A percentile compares a stretch with the other conserved stretches of the same genome.
Conservation (phyloP, 2,888 invertebrate genomes). For the Atherix ibis region DNA sequence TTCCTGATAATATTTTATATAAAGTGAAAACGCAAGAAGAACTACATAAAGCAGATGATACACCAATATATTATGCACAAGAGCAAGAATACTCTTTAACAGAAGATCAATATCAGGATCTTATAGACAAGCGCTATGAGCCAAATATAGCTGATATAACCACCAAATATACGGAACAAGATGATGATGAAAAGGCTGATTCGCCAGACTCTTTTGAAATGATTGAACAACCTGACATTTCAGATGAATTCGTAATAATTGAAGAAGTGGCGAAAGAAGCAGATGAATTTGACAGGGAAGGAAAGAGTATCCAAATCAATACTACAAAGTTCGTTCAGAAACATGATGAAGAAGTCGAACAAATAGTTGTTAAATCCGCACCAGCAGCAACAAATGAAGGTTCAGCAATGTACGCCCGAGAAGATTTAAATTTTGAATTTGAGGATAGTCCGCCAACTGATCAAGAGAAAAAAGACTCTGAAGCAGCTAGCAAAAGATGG, state of each 20-base stretch:
- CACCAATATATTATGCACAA: conserved; percentile 19
- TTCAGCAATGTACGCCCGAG: conserved; percentile 39
- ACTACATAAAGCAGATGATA: conserved; percentile 24
- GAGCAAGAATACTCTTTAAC: conserved; percentile 18
- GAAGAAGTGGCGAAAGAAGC: conserved; percentile 81
- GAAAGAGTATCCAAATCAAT: conserved; percentile 59
- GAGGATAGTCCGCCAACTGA: conserved; percentile 46
- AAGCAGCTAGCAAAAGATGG: conserved; percentile 71
- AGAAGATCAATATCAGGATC: conserved; percentile 32
- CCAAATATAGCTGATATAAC: conserved; percentile 45
- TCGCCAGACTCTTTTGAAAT: conserved; percentile 80
- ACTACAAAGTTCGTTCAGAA: conserved; percentile 39
- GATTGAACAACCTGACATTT: conserved; percentile 71
- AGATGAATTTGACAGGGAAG: conserved; percentile 65
- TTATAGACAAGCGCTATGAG: conserved; percentile 32
- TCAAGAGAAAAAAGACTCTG: conserved; percentile 37
- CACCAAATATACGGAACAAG: conserved; percentile 41
- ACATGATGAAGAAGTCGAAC: conserved; percentile 55
- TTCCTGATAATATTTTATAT: conserved; percentile 25
- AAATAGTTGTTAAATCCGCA: conserved; percentile 51
- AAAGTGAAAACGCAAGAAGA: conserved; percentile 29
- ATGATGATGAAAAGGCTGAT: conserved; percentile 43
- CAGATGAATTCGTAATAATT: conserved; percentile 75
- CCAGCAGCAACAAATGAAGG: conserved; percentile 46
- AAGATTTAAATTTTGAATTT: conserved; percentile 49